These are phyloP conservation scores for Periophthalmodon schlosseri DNA, from an alignment of 2,113 vertebrate genomes.

Conservation along the genomic window DNA sequence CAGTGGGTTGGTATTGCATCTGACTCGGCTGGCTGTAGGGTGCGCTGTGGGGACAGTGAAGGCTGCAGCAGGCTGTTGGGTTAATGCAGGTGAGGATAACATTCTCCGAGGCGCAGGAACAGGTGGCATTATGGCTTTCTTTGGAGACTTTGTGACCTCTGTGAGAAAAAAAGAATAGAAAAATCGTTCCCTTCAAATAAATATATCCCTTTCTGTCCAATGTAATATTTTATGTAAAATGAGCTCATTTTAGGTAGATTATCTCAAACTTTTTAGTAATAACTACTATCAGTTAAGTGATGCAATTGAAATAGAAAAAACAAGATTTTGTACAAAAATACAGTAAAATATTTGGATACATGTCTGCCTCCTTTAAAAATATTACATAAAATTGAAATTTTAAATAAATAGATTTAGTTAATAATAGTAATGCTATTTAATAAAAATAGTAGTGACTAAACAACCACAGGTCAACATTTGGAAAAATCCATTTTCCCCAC, in stretches of 20 bases:
- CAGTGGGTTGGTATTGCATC: fast-evolving
- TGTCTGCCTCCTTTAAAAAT: no score
- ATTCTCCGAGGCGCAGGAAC: constrained; percentile 23
- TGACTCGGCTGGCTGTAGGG: background rate
- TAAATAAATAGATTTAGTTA: no score
- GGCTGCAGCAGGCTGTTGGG: background rate
- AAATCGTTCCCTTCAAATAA: background rate
- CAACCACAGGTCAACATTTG: no score
- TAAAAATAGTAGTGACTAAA: background rate
- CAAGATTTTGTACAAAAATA: no score
- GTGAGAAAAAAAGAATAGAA: background rate
- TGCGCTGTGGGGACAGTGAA: fast-evolving
- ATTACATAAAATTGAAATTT: no score
- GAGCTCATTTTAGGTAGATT: no score
- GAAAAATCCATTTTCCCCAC: background rate
- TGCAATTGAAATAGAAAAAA: no score
- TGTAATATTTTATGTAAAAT: no score
- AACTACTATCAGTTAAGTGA: background rate
- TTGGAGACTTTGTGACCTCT: constrained; percentile 1
- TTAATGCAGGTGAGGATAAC: fast-evolving
- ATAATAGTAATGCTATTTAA: no score
- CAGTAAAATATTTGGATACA: no score
- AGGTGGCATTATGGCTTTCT: constrained; percentile 17
- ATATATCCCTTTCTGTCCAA: background rate
- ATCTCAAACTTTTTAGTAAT: no score